Evolutionary conservation across 2,888 invertebrate species (phyloP).

Genomic region (Harmothoe impar): DNA sequence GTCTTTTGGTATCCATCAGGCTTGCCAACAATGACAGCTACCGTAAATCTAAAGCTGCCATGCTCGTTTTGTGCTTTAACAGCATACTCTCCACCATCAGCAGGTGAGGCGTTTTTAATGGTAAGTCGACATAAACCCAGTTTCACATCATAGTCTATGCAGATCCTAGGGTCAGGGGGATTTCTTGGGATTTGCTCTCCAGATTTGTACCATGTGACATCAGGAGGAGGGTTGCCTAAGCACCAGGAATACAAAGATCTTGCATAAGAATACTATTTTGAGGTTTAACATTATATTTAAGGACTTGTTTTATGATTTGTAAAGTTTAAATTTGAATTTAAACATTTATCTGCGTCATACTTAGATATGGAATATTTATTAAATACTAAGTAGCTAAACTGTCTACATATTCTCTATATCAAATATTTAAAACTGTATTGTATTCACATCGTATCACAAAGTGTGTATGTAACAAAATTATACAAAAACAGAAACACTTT

Average conservation of each 20-base stretch:
- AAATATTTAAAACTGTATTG: too few species aligned
- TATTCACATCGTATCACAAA: too few species aligned
- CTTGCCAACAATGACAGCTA: conserved; percentile 50
- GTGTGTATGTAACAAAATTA: too few species aligned
- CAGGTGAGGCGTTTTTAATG: conserved; percentile 69
- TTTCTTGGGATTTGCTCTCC: neutral
- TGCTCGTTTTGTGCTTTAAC: conserved; percentile 73
- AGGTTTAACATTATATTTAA: too few species aligned
- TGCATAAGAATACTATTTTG: too few species aligned
- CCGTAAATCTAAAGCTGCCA: conserved; percentile 57
- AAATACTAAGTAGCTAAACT: too few species aligned
- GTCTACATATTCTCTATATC: too few species aligned
- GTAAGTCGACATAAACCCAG: conserved; percentile 71
- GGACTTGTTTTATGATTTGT: too few species aligned
- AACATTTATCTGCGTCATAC: too few species aligned
- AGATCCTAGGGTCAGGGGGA: neutral
- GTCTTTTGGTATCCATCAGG: neutral
- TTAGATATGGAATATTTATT: too few species aligned
- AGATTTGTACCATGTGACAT: conserved; percentile 34
- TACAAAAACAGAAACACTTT: too few species aligned
- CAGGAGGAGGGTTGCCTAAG: conserved; percentile 47
- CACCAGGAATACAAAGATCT: neutral
- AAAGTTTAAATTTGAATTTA: too few species aligned
- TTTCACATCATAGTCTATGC: conserved; percentile 67
- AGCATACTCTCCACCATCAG: conserved; percentile 76